phyloP scores from a whole-genome alignment of 2,113 vertebrate genomes.

The Ceuthmochares aereus region DNA sequence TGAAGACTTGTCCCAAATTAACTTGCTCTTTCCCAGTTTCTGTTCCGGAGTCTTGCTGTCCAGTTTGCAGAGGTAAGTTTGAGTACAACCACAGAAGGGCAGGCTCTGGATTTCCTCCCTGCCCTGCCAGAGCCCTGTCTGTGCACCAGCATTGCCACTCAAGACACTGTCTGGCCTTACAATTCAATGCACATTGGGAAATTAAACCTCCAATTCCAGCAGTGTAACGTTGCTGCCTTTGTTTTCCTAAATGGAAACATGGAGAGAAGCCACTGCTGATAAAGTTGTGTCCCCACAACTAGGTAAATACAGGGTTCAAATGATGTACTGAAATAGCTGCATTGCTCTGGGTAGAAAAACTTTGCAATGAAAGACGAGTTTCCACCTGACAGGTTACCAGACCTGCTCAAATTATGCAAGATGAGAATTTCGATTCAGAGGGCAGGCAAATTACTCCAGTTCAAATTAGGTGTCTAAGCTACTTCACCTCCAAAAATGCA shows the following conservation, averaged over 20 bases:
- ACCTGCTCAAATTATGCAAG: background rate
- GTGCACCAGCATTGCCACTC: background rate
- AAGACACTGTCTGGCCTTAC: background rate
- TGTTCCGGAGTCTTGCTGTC: slow-evolving; percentile 80
- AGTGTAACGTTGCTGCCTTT: background rate
- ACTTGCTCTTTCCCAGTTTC: slow-evolving; percentile 79
- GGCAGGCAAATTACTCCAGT: background rate
- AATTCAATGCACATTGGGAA: background rate
- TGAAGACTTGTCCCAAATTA: slow-evolving; percentile 83
- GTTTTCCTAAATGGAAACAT: background rate
- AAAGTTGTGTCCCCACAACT: background rate
- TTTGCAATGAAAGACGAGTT: background rate
- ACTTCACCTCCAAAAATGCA: background rate
- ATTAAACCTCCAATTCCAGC: background rate
- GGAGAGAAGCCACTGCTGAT: background rate
- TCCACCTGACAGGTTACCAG: background rate
- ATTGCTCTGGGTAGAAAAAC: background rate
- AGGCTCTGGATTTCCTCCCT: background rate
- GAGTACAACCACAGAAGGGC: background rate
- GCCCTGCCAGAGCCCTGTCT: background rate
- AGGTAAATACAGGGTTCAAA: background rate
- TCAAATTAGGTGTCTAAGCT: background rate
- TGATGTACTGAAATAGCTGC: background rate
- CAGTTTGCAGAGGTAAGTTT: slow-evolving; percentile 79
- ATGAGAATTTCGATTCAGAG: background rate